Evolutionary conservation across 1,140 invertebrate genomes (phyloP).

Genomic region (Lepidurus arcticus): DNA sequence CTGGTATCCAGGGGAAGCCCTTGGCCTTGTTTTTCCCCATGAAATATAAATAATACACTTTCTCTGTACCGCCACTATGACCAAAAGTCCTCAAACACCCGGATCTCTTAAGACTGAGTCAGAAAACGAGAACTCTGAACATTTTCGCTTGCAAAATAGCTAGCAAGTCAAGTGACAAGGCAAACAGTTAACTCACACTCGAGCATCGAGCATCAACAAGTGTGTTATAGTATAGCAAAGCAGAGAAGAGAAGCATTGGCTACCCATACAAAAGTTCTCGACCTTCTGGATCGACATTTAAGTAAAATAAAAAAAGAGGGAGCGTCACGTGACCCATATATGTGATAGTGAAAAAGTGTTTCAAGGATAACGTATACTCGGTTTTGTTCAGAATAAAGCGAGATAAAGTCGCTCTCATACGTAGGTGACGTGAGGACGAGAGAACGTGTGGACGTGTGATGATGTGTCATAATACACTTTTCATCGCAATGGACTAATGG

Average conservation of each 20-base stretch:
- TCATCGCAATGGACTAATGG: background rate
- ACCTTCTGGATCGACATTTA: background rate
- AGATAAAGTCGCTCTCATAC: background rate
- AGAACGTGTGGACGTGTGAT: background rate
- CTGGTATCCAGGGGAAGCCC: background rate
- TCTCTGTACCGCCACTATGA: background rate
- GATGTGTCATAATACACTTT: background rate
- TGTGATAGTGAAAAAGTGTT: slow-evolving; percentile 2
- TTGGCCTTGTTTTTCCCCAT: background rate
- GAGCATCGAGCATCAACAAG: background rate
- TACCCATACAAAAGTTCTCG: background rate
- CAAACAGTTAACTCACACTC: background rate
- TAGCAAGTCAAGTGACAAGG: background rate
- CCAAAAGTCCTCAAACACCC: background rate
- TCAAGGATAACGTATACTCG: background rate
- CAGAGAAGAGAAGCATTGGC: background rate
- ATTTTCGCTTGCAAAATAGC: background rate
- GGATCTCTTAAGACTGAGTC: background rate
- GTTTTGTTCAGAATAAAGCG: background rate
- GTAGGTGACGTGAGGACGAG: background rate
- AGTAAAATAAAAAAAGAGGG: background rate
- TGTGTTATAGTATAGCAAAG: background rate
- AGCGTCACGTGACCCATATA: background rate
- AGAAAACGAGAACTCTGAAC: too few relatives aligned
- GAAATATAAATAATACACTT: background rate